Conservation (phyloP, 2,888 invertebrate species). For the Metopia argyrocephala region DNA sequence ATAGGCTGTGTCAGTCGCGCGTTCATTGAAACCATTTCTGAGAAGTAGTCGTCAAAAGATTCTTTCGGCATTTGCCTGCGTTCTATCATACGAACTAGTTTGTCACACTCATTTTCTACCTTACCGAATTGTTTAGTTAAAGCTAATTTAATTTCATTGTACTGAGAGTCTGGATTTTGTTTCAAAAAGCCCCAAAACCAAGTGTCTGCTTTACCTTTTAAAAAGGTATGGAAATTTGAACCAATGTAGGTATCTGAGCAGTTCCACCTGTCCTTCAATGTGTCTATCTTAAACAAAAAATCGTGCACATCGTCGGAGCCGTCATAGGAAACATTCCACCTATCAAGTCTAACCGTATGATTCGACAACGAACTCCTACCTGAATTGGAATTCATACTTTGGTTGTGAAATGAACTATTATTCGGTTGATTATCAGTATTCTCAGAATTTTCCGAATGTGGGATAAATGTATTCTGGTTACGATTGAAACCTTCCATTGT, state of each 20-base stretch:
- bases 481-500: background rate
- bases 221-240: too few relatives aligned
- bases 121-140: too few relatives aligned
- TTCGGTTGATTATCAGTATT: background rate
- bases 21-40: slow-evolving; percentile 10
- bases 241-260: background rate
- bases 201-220: slow-evolving; percentile 25
- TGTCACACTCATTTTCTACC: too few relatives aligned
- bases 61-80: slow-evolving; percentile 3
- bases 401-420: background rate
- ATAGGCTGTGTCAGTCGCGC: slow-evolving; percentile 3
- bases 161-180: background rate
- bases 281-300: slow-evolving; percentile 7
- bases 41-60: slow-evolving; percentile 9
- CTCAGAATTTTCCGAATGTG: too few relatives aligned
- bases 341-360: background rate
- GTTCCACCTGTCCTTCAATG: background rate
- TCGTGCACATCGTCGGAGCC: background rate
- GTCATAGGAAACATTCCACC: background rate
- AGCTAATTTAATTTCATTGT: too few relatives aligned
- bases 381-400: background rate
- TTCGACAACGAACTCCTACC: background rate
- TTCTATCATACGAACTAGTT: slow-evolving; percentile 16
- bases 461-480: background rate
- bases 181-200: slow-evolving; percentile 34